Evolutionary conservation across 2,797 vertebrate species (phyloP).

Genomic region (Syndactyla subalaris): DNA sequence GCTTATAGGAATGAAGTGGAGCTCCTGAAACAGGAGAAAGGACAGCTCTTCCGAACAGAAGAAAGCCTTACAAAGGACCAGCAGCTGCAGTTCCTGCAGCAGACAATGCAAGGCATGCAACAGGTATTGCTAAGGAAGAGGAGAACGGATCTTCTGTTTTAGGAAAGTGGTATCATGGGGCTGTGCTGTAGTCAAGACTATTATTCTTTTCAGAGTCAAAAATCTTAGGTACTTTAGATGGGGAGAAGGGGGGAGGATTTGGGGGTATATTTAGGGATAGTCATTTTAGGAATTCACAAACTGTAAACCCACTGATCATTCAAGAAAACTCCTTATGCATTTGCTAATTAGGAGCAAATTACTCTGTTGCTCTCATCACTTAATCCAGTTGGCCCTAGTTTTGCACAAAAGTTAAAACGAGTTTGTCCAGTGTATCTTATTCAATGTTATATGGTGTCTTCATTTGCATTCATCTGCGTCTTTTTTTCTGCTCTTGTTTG

Average conservation of each 20-base stretch:
- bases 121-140: slow-evolving; percentile 79
- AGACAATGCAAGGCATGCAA: slow-evolving; percentile 92
- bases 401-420: background rate
- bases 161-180: background rate
- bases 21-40: slow-evolving; percentile 90
- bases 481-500: background rate
- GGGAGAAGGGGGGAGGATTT: background rate
- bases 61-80: slow-evolving; percentile 86
- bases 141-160: background rate
- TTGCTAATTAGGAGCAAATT: background rate
- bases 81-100: slow-evolving; percentile 91
- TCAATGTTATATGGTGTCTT: background rate
- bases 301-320: background rate
- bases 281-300: background rate
- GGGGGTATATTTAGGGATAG: background rate
- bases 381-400: background rate
- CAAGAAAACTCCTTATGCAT: background rate
- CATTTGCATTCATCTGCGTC: background rate
- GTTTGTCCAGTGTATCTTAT: background rate
- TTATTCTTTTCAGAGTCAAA: background rate
- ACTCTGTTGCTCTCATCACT: background rate
- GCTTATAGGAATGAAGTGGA: slow-evolving; percentile 95
- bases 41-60: slow-evolving; percentile 79
- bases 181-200: background rate
- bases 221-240: background rate